Evolutionary conservation across 2,888 invertebrate species (phyloP), one percentile per base, ranked within the genome.

Genomic region (Andrena bucephala): DNA sequence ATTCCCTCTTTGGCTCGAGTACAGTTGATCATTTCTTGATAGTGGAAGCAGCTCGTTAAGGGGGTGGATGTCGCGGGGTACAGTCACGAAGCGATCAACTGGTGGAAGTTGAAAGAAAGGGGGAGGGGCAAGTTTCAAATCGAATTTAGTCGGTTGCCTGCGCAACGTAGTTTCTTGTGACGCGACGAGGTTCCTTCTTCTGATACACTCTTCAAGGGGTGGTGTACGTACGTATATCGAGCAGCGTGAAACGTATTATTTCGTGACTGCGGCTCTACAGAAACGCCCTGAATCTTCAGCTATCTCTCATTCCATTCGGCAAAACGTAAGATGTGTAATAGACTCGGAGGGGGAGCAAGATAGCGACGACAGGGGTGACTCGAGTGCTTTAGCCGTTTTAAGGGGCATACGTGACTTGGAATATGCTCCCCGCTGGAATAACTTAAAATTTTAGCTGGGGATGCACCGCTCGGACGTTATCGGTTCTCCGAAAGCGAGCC

Each of bases 401-500:
- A 4, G 63, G 68, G 67, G 57, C 20, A 27, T 36, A 71, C 81
- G 77, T 77, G 77, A 70, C 70, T 66, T 13, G 42, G 69, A 76
- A 80, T 67, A 60, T 27, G 10, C 16, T 54, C n/a, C 20, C 1
- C 36, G 24, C 16, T 48, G 62, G 31, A 31, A 63, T 57, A 63
- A 77, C 62, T 70, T 69, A 77, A 67, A 69, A 48, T 52, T 54
- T 59, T 59, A 20, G 59, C 73, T 20, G 27, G 3, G 16, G 62
- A 70, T 33, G 52, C 67, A 63, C 59, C 16, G 48, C 54, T 57
- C 36, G 24, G 27, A 48, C 16, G 16, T 42, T 13, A 71, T 63
- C 42, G 20, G 48, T 31, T 33, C 52, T 7, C 63, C 42, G 54
- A 57, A 57, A 27, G 42, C 27, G 13, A 7, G 24, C 59, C n/a